Base-by-base conservation (phyloP, 2,113 vertebrate species). In the Tragelaphus strepsiceros region DNA sequence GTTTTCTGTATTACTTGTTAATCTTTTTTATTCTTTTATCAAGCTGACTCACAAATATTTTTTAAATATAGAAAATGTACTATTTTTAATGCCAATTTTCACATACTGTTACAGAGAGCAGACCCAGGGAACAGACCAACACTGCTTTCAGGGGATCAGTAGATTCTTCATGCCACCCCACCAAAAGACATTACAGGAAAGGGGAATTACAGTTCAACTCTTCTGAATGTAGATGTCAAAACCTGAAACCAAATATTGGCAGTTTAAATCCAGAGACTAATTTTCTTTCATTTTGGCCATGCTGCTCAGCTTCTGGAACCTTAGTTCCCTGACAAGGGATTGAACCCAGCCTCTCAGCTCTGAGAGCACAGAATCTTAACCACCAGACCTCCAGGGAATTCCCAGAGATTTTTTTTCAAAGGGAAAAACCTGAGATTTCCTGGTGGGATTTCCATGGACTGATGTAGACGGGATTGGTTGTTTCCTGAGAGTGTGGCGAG, bases 221-320 rank as follows among this genome's bases (percentile, higher is more conserved):
- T n/a, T 83, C 11, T 8, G 3, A n/a, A 83, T 54, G 12, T 83
- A 83, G 80, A 54, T 35, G 11, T 15, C 51, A 54, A 83, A 83
- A 35, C 32, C 80, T 54, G 51, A 82, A 54, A n/a, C 51, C 80
- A 82, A n/a, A 54, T 82, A 24, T 54, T 51, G 49, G 46, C 46
- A 51, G 3, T 51, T n/a, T n/a, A 82, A 35, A 54, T 24, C 30
- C 51, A 54, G 30, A n/a, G 51, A 54, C 32, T 24, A 24, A 15
- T 54, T 54, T n/a, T 39, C 12, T 77, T 77, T 39, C 21, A 43
- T 77, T 13, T 43, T 43, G 35, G 71, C 1, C 71, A 77, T 0
- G 2, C 35, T 43, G 35, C 35, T 21, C 1, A 0, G 3, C 12
- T 77, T 77, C 21, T 26, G 22, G 71, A 5, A 43, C 22, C 35